A percentile compares a stretch with the other conserved stretches of the same genome.
These are phyloP conservation scores for Eupithecia centaureata DNA, from an alignment of 2,888 invertebrate genomes.

Conservation along the genomic window DNA sequence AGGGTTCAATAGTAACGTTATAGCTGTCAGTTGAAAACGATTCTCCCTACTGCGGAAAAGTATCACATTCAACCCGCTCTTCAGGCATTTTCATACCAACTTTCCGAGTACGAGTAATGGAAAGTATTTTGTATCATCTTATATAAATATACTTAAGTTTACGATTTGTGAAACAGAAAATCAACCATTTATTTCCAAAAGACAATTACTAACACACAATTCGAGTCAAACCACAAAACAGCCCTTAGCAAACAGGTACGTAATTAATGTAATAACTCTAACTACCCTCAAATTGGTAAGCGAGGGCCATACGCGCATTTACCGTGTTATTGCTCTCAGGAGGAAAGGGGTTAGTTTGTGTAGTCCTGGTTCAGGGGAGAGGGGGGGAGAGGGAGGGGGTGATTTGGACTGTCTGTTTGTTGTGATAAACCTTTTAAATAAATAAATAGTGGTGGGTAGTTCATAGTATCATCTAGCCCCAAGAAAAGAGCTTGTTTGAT, in stretches of 20 bases:
- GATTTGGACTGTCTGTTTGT: neutral
- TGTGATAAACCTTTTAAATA: neutral
- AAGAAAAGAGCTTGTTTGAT: too few relatives aligned
- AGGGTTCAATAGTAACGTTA: too few relatives aligned
- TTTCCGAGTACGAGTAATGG: too few relatives aligned
- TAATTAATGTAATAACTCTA: constrained; percentile 17
- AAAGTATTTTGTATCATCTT: too few relatives aligned
- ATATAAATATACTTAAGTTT: neutral
- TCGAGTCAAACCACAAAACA: constrained; percentile 3
- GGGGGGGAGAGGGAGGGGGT: neutral
- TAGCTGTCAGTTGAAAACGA: too few relatives aligned
- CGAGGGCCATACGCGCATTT: constrained; percentile 3
- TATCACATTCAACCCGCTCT: too few relatives aligned
- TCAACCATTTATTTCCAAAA: neutral
- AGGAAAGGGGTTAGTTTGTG: neutral
- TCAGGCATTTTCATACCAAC: too few relatives aligned
- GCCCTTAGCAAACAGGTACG: constrained; percentile 2
- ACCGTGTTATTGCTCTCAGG: constrained; percentile 14
- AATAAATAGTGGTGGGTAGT: neutral
- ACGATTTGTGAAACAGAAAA: neutral
- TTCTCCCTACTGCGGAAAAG: too few relatives aligned
- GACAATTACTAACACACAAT: constrained; percentile 5
- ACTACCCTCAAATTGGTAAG: constrained; percentile 17
- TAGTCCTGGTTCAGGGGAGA: neutral
- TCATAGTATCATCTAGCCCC: neutral